Percentiles rank a stretch among this genome's conserved stretches.
phyloP scores from a whole-genome alignment of 64 coral and sea anemone species.

The Orbicella faveolata region DNA sequence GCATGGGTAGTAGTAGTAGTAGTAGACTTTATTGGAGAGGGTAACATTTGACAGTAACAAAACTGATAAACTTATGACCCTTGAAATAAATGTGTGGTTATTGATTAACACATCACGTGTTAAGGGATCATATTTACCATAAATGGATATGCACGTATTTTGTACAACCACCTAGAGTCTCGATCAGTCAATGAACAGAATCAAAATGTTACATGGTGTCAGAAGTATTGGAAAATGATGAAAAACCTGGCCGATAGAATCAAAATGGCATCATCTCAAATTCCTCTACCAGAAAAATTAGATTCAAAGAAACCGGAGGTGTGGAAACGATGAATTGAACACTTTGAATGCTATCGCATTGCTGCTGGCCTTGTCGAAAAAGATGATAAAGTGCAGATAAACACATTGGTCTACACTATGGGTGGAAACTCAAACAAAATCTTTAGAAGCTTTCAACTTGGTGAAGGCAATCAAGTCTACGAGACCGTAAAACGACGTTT shows the following conservation, averaged over 20 bases:
- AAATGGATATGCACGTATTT: too few relatives aligned
- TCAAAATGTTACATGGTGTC: not conserved
- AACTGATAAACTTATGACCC: too few relatives aligned
- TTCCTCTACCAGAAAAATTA: constrained; percentile 41
- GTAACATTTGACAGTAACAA: too few relatives aligned
- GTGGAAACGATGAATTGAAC: constrained; percentile 43
- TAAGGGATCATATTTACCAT: too few relatives aligned
- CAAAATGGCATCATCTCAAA: constrained; percentile 33
- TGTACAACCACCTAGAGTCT: too few relatives aligned
- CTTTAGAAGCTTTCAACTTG: constrained; percentile 32
- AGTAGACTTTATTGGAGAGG: too few relatives aligned
- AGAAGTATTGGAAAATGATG: not conserved
- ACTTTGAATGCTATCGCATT: constrained; percentile 38
- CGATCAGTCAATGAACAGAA: too few relatives aligned
- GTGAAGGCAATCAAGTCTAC: not conserved
- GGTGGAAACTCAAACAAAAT: constrained; percentile 49
- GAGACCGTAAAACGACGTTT: not conserved
- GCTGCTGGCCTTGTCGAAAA: constrained; percentile 5
- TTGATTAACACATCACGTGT: too few relatives aligned
- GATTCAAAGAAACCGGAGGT: constrained; percentile 36
- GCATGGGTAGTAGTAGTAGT: too few relatives aligned
- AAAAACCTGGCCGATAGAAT: not conserved
- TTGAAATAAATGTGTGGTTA: too few relatives aligned
- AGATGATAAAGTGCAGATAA: constrained; percentile 21
- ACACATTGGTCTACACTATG: constrained; percentile 43